Evolutionary conservation across 92 coral and sea anemone species (phyloP).

Genomic region (Porites cylindrica): DNA sequence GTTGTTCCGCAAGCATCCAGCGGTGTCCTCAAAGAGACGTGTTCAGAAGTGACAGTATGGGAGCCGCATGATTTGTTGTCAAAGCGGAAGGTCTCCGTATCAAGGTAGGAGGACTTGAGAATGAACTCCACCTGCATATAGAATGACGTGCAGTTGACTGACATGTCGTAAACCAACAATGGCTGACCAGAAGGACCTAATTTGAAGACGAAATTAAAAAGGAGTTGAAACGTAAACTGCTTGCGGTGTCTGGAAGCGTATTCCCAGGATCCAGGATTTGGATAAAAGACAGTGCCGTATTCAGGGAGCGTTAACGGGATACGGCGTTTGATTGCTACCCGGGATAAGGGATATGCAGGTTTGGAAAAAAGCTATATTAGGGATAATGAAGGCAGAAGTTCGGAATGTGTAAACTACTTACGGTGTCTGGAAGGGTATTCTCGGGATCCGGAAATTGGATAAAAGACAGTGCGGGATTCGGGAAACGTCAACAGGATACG

Average conservation of each 20-base stretch:
- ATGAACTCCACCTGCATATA: constrained; percentile 76
- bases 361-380: no score
- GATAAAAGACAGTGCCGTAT: no score
- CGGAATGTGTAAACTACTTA: no score
- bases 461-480: no score
- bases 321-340: no score
- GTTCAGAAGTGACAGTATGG: constrained; percentile 33
- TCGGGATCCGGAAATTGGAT: no score
- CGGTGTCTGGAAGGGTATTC: no score
- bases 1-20: constrained; percentile 85
- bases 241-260: not conserved
- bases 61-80: constrained; percentile 66
- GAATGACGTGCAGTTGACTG: constrained; percentile 80
- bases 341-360: no score
- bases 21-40: constrained; percentile 70
- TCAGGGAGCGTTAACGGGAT: no score
- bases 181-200: constrained; percentile 10
- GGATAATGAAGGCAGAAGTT: no score
- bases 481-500: no score
- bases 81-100: constrained; percentile 70
- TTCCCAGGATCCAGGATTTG: no score
- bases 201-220: not conserved
- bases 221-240: not conserved
- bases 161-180: constrained; percentile 72
- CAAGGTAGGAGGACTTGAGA: constrained; percentile 62